Evolutionary conservation across 2,797 vertebrate species (phyloP).

Genomic region (Pipistrellus kuhlii): DNA sequence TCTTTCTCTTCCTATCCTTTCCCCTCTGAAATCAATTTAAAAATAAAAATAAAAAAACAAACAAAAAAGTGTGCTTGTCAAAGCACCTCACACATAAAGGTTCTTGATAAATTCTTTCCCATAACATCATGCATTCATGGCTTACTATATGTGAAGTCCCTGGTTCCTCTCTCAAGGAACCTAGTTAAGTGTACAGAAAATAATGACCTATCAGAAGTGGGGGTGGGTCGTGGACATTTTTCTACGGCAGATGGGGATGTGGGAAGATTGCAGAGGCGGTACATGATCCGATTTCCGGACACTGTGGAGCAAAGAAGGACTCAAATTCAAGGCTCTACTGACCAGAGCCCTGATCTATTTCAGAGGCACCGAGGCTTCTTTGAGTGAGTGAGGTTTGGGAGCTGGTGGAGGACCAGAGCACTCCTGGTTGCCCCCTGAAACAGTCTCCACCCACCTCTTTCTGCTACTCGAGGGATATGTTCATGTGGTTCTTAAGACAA

Average conservation of each 20-base stretch:
- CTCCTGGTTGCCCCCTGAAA: neutral
- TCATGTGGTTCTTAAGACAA: slow-evolving; percentile 13
- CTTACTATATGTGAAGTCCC: neutral
- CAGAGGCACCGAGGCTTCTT: neutral
- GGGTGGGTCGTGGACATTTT: neutral
- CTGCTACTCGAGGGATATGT: neutral
- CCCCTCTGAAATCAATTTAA: too few relatives aligned
- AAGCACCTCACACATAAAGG: neutral
- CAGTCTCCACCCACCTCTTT: neutral
- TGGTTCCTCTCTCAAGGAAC: neutral
- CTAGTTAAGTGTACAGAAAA: neutral
- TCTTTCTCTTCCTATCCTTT: too few relatives aligned
- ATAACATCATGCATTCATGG: neutral
- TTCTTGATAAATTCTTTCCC: neutral
- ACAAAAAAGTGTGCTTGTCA: neutral
- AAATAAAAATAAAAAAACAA: too few relatives aligned
- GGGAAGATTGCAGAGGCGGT: neutral
- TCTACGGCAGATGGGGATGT: neutral
- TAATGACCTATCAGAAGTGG: neutral
- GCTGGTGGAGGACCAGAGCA: neutral
- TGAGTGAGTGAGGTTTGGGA: neutral
- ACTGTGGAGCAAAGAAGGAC: neutral
- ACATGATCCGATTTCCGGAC: neutral
- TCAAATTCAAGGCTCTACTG: neutral
- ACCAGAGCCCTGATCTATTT: neutral